phyloP scores from a whole-genome alignment of 2,113 vertebrate genomes.

The Notechis scutatus region DNA sequence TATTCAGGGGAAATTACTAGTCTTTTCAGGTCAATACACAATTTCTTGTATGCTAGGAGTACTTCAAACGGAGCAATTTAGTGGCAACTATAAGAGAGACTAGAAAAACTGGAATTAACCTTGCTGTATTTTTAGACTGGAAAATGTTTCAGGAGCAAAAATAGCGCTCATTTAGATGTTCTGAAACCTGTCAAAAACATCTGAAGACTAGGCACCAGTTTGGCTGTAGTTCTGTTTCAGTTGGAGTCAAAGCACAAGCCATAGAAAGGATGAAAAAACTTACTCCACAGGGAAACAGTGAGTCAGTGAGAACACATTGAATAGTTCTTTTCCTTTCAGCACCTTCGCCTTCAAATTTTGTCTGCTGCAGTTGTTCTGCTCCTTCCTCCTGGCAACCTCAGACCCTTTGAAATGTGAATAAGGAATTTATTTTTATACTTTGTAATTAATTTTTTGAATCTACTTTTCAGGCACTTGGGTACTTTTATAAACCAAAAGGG shows the following conservation, averaged over 20 bases:
- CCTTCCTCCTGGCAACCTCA: constrained; percentile 14
- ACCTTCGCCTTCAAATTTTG: background rate
- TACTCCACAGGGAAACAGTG: background rate
- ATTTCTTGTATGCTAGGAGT: background rate
- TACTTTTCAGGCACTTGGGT: constrained; percentile 30
- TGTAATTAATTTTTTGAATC: constrained; percentile 28
- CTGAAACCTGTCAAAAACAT: background rate
- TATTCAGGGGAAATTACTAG: background rate
- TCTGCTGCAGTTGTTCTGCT: background rate
- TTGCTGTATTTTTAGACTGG: background rate
- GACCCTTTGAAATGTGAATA: constrained; percentile 68
- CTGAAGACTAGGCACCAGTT: background rate
- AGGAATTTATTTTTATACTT: constrained; percentile 21
- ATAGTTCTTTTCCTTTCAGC: background rate
- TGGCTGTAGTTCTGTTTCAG: background rate
- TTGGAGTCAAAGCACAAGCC: background rate
- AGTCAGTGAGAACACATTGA: background rate
- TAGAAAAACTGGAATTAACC: background rate
- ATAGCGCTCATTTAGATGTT: background rate
- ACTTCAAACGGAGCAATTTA: background rate
- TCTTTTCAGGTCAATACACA: background rate
- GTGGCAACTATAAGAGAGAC: background rate
- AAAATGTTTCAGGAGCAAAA: background rate
- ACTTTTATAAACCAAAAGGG: constrained; percentile 30
- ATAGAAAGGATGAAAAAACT: background rate